phyloP scores from a whole-genome alignment of 2,797 vertebrate genomes.

The Alauda arvensis region DNA sequence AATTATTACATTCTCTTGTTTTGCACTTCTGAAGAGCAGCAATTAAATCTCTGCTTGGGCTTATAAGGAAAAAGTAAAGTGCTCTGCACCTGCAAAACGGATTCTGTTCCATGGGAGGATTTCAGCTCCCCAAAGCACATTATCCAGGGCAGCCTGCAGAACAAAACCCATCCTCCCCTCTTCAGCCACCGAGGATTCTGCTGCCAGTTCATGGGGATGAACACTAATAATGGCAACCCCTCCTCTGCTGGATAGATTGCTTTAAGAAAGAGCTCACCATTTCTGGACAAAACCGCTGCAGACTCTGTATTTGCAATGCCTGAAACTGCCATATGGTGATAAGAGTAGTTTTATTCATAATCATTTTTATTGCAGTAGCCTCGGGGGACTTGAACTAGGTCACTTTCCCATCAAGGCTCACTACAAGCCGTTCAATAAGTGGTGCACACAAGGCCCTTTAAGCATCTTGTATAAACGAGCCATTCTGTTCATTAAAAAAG shows the following conservation, averaged over 20 bases:
- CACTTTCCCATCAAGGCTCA: slow-evolving; percentile 53
- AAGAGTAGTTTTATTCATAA: slow-evolving; percentile 51
- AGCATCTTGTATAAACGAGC: background rate
- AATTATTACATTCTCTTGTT: slow-evolving; percentile 74
- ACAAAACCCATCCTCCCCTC: slow-evolving; percentile 11
- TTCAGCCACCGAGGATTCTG: background rate
- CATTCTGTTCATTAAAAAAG: slow-evolving; percentile 19
- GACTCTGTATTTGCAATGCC: background rate
- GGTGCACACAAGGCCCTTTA: background rate
- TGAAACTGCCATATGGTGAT: slow-evolving; percentile 53
- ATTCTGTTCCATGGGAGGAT: background rate
- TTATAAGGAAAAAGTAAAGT: slow-evolving; percentile 55
- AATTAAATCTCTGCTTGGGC: slow-evolving; percentile 67
- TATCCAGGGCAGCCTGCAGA: slow-evolving; percentile 16
- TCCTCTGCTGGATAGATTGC: background rate
- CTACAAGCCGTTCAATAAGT: slow-evolving; percentile 24
- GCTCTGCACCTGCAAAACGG: slow-evolving; percentile 55
- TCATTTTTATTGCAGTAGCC: slow-evolving; percentile 50
- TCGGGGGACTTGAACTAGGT: slow-evolving; percentile 53
- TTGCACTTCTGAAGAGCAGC: slow-evolving; percentile 65
- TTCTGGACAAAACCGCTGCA: slow-evolving; percentile 18
- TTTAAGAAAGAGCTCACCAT: slow-evolving; percentile 15
- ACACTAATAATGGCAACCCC: background rate
- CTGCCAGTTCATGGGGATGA: background rate
- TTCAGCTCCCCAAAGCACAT: slow-evolving; percentile 32